Evolutionary conservation across 1,140 invertebrate genomes (phyloP).

Genomic region (Brachionus plicatilis): DNA sequence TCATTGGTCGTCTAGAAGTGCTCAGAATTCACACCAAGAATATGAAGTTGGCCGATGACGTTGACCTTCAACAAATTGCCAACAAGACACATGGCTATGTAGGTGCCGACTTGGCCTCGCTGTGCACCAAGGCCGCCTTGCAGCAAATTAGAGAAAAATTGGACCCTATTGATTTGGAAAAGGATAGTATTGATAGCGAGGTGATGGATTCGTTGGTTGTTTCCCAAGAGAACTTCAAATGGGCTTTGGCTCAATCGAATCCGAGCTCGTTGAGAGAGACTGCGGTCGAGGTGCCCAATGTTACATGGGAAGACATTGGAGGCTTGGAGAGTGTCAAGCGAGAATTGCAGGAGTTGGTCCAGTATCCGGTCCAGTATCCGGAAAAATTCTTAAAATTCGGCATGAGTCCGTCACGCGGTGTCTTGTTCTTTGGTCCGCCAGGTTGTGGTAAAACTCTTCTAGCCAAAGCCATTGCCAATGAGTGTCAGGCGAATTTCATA

Average conservation of each 20-base stretch:
- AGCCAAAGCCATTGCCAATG: conserved; percentile 98
- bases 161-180: conserved; percentile 98
- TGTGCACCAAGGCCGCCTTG: conserved; percentile 96
- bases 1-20: conserved; percentile 92
- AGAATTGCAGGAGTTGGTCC: conserved; percentile 90
- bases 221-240: conserved; percentile 90
- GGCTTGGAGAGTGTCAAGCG: conserved; percentile 92
- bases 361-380: conserved; percentile 99
- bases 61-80: conserved; percentile 94
- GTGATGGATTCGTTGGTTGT: conserved; percentile 92
- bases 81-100: conserved; percentile 98
- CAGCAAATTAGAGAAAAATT: conserved; percentile 99
- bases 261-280: conserved; percentile 95
- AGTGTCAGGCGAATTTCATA: conserved; percentile 99
- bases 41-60: conserved; percentile 97
- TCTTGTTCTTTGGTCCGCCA: conserved; percentile 95
- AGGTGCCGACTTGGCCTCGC: conserved; percentile 92
- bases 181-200: conserved; percentile 97
- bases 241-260: conserved; percentile 94
- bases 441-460: conserved; percentile 86
- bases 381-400: conserved; percentile 99
- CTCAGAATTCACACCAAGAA: conserved; percentile 98
- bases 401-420: conserved; percentile 97
- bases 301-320: conserved; percentile 95
- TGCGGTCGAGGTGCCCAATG: conserved; percentile 94